A percentile compares a stretch with the other conserved stretches of the same genome.
These are phyloP conservation scores for Aythya baeri DNA, from an alignment of 2,113 vertebrate species.

Conservation along the genomic window DNA sequence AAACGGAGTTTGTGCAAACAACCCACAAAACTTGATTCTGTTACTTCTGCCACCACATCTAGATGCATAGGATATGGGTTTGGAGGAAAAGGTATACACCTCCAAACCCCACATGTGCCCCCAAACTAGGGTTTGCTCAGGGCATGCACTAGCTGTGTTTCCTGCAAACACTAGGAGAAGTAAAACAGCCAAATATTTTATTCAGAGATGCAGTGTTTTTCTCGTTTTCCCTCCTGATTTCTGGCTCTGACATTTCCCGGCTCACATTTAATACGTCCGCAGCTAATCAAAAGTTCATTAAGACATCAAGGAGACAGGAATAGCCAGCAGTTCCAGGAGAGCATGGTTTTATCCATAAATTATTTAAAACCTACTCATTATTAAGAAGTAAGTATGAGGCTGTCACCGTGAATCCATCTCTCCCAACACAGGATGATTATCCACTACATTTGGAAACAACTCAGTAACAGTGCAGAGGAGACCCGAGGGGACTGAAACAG, in stretches of 20 bases:
- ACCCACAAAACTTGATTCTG: rapidly evolving
- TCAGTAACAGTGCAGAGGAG: not conserved
- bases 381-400: not conserved
- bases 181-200: not conserved
- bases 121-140: not conserved
- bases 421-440: not conserved
- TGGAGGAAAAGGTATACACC: not conserved
- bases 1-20: not conserved
- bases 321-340: not conserved
- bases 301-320: not conserved
- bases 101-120: not conserved
- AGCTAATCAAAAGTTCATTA: slow-evolving; percentile 23
- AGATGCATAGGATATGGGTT: not conserved
- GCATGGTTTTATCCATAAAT: not conserved
- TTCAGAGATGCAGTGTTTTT: not conserved
- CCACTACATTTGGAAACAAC: slow-evolving; percentile 12
- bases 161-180: not conserved
- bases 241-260: not conserved
- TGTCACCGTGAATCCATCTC: slow-evolving; percentile 36
- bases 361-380: slow-evolving; percentile 32
- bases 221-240: not conserved
- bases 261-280: not conserved
- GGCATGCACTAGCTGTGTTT: not conserved
- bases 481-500: not conserved
- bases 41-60: not conserved